Conservation (phyloP, 2,113 vertebrate species). For the Noturus placidus region DNA sequence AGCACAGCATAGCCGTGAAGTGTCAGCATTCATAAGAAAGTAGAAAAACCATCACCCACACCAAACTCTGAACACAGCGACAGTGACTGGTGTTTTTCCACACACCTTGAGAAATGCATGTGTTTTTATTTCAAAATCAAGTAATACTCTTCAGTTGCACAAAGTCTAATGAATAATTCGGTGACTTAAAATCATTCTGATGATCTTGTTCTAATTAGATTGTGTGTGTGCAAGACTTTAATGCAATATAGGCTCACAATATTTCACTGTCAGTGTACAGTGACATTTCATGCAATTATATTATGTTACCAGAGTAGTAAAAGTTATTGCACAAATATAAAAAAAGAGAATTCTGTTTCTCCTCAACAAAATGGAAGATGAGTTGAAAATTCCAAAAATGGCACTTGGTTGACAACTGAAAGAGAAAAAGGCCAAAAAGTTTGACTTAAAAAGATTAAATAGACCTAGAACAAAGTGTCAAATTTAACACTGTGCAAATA, state of each 20-base stretch:
- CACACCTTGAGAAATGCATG: not conserved
- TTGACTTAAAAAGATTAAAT: too few relatives aligned
- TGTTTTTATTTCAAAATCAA: not conserved
- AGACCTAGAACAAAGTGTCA: too few relatives aligned
- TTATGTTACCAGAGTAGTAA: not conserved
- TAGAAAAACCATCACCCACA: not conserved
- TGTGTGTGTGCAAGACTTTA: not conserved
- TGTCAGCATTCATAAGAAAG: not conserved
- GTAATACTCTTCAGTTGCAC: not conserved
- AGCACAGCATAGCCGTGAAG: slow-evolving; percentile 27
- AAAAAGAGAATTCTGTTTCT: not conserved
- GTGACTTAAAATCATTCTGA: not conserved
- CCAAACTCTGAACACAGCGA: not conserved
- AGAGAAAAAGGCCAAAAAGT: too few relatives aligned
- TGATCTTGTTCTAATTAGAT: not conserved
- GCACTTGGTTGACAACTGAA: too few relatives aligned
- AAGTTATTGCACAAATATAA: not conserved
- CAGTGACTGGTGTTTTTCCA: slow-evolving; percentile 6
- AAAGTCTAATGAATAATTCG: not conserved
- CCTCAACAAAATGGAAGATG: not conserved
- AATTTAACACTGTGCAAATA: too few relatives aligned
- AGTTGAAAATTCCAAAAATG: not conserved
- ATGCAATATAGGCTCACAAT: not conserved
- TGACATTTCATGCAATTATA: not conserved
- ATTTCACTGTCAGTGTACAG: not conserved